Conservation (phyloP, 2,797 vertebrate species). For the Argentina silus region DNA sequence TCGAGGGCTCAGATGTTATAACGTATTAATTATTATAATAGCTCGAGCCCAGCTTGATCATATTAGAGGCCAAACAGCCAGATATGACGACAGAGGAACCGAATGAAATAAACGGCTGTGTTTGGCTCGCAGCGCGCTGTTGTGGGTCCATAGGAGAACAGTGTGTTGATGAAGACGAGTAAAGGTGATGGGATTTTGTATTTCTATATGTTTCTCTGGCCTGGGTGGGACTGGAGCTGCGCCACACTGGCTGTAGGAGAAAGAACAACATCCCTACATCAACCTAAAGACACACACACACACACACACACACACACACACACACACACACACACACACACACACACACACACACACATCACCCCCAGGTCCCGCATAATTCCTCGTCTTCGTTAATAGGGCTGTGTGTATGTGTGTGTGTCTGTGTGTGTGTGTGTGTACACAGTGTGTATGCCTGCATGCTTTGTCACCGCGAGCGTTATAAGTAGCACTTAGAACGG, state of each 20-base stretch:
- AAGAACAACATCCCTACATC: not conserved
- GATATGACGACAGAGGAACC: conserved; percentile 4
- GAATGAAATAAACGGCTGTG: not conserved
- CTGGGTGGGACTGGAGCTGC: no score
- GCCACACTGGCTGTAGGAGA: not conserved
- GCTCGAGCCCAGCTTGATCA: conserved; percentile 41
- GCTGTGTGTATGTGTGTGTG: not conserved
- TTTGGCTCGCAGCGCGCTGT: conserved; percentile 1
- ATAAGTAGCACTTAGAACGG: not conserved
- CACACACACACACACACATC: no score
- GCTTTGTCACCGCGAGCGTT: not conserved
- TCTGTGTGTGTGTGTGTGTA: not conserved
- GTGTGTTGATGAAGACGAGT: not conserved
- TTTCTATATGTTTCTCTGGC: not conserved
- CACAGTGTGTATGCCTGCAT: not conserved
- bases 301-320: no score
- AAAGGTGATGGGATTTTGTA: not conserved
- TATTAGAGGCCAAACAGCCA: conserved; percentile 24
- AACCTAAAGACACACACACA: not conserved
- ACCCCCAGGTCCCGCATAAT: not conserved
- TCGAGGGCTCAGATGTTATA: conserved; percentile 46
- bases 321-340: no score
- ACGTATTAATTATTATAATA: conserved; percentile 62
- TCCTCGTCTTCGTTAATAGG: not conserved
- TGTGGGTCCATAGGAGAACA: not conserved